Conservation (phyloP, 2,888 invertebrate genomes). For the Lumbricus terrestris region DNA sequence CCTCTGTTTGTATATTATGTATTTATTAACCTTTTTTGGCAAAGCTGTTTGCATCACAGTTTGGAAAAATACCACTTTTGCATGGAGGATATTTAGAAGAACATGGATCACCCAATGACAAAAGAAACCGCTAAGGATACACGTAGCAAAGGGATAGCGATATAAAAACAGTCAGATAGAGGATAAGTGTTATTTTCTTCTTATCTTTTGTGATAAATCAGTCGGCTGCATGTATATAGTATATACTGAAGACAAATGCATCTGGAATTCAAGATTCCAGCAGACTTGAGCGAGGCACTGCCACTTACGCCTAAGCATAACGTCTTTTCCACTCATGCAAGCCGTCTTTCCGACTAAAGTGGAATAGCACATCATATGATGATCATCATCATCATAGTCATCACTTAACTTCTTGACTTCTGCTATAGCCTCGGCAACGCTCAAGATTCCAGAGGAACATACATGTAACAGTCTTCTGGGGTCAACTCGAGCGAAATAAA, state of each 20-base stretch:
- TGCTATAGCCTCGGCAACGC: background rate
- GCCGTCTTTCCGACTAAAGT: background rate
- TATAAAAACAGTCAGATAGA: background rate
- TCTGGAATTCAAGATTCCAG: background rate
- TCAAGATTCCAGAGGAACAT: background rate
- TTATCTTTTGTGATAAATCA: background rate
- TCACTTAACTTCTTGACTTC: background rate
- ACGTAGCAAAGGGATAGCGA: background rate
- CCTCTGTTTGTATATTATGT: background rate
- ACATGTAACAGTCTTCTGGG: background rate
- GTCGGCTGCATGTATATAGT: no score
- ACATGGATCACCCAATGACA: background rate
- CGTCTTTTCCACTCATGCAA: background rate
- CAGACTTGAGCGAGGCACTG: background rate
- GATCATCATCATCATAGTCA: no score
- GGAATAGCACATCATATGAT: background rate
- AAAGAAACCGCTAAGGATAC: no score
- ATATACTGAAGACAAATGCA: background rate
- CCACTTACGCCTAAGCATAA: constrained; percentile 6
- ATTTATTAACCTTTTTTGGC: background rate
- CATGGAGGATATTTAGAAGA: background rate
- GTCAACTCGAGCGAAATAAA: background rate
- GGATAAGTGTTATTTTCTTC: background rate
- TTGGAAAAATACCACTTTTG: background rate
- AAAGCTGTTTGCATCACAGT: background rate